phyloP scores from a whole-genome alignment of 2,113 vertebrate species.

The Haplochromis burtoni region DNA sequence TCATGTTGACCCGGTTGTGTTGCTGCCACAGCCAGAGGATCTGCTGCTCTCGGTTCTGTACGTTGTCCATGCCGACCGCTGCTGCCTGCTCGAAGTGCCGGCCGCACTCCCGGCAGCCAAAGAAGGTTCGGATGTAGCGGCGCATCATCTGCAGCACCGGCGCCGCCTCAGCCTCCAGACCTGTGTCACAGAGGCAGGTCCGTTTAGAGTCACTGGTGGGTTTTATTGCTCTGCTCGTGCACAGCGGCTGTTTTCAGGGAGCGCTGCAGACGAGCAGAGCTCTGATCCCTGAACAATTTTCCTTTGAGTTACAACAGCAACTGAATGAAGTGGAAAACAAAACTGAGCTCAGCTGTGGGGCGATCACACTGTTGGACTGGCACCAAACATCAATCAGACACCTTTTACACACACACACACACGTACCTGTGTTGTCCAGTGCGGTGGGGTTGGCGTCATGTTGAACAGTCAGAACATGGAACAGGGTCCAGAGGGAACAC shows the following conservation, averaged over 20 bases:
- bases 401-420: accelerated
- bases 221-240: not conserved
- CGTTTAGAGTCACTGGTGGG: not conserved
- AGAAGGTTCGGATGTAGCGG: constrained; percentile 81
- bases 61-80: constrained; percentile 58
- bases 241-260: not conserved
- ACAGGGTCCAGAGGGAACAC: constrained; percentile 90
- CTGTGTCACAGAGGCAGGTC: constrained; percentile 37
- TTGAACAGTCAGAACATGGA: constrained; percentile 83
- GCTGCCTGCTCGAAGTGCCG: constrained; percentile 87
- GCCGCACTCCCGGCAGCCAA: constrained; percentile 84
- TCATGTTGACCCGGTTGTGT: constrained; percentile 85
- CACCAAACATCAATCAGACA: not conserved
- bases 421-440: constrained; percentile 77
- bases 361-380: not conserved
- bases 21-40: constrained; percentile 90
- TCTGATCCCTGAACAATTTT: not conserved
- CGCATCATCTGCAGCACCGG: constrained; percentile 81
- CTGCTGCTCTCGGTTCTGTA: constrained; percentile 71
- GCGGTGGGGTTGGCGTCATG: constrained; percentile 71
- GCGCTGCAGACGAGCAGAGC: not conserved
- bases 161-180: constrained; percentile 70
- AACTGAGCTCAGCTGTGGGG: not conserved
- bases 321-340: not conserved
- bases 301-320: not conserved